These are phyloP conservation scores for Petrosia ficiformis DNA, from an alignment of 37 sponge, comb jelly and placozoan species.

Conservation along the genomic window DNA sequence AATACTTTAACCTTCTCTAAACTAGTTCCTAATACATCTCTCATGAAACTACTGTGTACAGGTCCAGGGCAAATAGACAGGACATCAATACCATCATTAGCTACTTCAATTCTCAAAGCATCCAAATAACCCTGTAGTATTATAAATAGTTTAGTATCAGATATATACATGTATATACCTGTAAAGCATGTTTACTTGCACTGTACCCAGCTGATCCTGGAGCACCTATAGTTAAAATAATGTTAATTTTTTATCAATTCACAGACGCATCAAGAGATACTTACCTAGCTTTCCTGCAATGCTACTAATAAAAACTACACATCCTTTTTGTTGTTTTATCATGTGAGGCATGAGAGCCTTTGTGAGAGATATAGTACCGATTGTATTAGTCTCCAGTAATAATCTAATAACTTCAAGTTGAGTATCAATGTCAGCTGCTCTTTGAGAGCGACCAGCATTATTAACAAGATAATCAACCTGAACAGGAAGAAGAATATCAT, in stretches of 20 bases:
- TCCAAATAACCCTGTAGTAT: constrained; percentile 79
- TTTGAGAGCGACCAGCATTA: constrained; percentile 92
- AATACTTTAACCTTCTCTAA: neutral
- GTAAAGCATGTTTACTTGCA: constrained; percentile 90
- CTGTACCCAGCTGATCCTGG: constrained; percentile 79
- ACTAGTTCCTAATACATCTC: constrained; percentile 18
- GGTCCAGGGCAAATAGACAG: constrained; percentile 88
- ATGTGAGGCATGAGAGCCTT: constrained; percentile 86
- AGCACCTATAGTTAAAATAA: constrained; percentile 37
- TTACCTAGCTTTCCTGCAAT: constrained; percentile 87
- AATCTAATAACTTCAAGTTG: constrained; percentile 67
- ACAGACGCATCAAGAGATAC: neutral
- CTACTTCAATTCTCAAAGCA: constrained; percentile 81
- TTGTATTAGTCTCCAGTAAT: constrained; percentile 71
- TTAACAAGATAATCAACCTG: constrained; percentile 90
- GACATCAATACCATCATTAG: constrained; percentile 48
- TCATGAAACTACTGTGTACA: constrained; percentile 49
- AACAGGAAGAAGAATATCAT: neutral
- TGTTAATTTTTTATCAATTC: neutral
- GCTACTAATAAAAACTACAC: constrained; percentile 78
- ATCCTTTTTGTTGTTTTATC: constrained; percentile 60
- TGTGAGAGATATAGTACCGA: constrained; percentile 85
- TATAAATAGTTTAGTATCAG: neutral
- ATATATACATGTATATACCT: constrained; percentile 22
- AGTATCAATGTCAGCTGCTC: constrained; percentile 73